Conservation (phyloP, 2,888 invertebrate genomes). For the Polyploca ridens region DNA sequence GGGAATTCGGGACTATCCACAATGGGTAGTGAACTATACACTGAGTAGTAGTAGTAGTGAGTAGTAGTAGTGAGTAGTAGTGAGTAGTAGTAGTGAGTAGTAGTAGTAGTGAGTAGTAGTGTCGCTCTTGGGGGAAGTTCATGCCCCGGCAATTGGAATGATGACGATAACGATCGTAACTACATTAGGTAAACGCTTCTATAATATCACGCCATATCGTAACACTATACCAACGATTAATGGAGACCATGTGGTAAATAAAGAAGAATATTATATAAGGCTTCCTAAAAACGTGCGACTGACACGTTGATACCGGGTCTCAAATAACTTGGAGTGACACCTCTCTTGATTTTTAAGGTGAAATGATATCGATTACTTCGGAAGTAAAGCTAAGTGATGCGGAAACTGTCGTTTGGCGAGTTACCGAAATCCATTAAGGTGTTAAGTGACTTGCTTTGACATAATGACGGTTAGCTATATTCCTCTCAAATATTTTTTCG, state of each 20-base stretch:
- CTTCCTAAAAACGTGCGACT: slow-evolving; percentile 38
- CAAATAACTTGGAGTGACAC: slow-evolving; percentile 63
- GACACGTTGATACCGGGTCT: slow-evolving; percentile 44
- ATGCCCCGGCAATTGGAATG: too few relatives aligned
- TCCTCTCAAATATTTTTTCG: slow-evolving; percentile 37
- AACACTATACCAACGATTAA: slow-evolving; percentile 7
- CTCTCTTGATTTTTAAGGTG: slow-evolving; percentile 67
- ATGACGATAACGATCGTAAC: too few relatives aligned
- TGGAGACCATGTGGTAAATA: slow-evolving; percentile 13
- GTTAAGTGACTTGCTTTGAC: slow-evolving; percentile 70
- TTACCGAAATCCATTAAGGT: slow-evolving; percentile 73
- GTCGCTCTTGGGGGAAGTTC: too few relatives aligned
- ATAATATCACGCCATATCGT: neutral
- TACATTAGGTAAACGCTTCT: neutral
- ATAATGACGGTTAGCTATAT: slow-evolving; percentile 53
- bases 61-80: too few relatives aligned
- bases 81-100: too few relatives aligned
- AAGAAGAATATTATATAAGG: slow-evolving; percentile 23
- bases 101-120: too few relatives aligned
- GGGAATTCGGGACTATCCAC: too few relatives aligned
- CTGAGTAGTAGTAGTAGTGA: too few relatives aligned
- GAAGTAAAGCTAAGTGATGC: slow-evolving; percentile 77
- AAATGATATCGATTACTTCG: slow-evolving; percentile 80
- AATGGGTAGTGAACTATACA: too few relatives aligned
- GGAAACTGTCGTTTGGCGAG: slow-evolving; percentile 77